A percentile compares a stretch with the other conserved stretches of the same genome.
phyloP scores from a whole-genome alignment of 2,888 invertebrate genomes.

The Emesis furor region DNA sequence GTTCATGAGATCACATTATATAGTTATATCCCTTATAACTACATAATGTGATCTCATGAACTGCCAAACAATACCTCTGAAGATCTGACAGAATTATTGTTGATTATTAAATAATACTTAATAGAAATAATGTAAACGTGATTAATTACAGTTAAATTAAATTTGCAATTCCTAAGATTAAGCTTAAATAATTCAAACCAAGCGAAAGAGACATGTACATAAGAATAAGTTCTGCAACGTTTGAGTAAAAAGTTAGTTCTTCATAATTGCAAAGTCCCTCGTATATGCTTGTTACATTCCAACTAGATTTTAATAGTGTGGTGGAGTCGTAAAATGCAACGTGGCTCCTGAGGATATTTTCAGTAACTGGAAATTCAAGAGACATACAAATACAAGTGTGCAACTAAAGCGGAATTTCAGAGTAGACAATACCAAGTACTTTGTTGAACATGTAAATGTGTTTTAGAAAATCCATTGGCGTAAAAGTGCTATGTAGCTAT shows the following conservation, averaged over 20 bases:
- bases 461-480: not conserved
- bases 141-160: not conserved
- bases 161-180: not conserved
- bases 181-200: not conserved
- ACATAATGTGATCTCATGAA: too few relatives aligned
- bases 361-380: conserved; percentile 64
- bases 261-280: not conserved
- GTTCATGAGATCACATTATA: too few relatives aligned
- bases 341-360: conserved; percentile 56
- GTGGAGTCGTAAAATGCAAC: conserved; percentile 58
- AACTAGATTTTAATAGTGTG: not conserved
- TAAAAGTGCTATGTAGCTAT: not conserved
- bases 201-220: too few relatives aligned
- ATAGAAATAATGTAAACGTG: too few relatives aligned
- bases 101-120: too few relatives aligned
- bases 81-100: too few relatives aligned
- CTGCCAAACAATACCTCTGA: too few relatives aligned
- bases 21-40: too few relatives aligned
- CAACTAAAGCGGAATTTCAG: conserved; percentile 33
- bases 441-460: conserved; percentile 70
- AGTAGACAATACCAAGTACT: not conserved
- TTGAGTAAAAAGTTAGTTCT: not conserved
- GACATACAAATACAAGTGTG: conserved; percentile 67
- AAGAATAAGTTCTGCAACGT: not conserved
- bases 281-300: conserved; percentile 18